phyloP scores from a whole-genome alignment of 1,140 invertebrate genomes.

The Stegodyphus mimosarum region DNA sequence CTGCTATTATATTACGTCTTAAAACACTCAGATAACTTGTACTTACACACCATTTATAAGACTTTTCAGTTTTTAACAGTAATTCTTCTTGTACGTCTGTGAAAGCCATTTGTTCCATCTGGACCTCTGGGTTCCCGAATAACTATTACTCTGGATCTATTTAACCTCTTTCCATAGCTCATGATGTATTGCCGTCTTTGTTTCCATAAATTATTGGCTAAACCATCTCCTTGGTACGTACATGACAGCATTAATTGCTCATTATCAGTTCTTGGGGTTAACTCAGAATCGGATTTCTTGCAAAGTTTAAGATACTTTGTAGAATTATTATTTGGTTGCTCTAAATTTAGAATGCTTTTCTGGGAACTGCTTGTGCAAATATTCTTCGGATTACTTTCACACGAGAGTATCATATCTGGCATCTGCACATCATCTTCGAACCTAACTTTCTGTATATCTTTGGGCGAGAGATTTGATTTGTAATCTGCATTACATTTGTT shows the following conservation, averaged over 20 bases:
- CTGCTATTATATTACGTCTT: too few relatives aligned
- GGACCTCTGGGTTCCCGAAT: slow-evolving; percentile 83
- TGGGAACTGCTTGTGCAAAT: background rate
- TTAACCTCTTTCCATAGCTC: background rate
- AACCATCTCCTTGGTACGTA: background rate
- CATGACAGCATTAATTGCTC: background rate
- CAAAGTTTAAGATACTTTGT: background rate
- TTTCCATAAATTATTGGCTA: background rate
- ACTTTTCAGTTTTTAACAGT: too few relatives aligned
- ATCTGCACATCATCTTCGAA: background rate
- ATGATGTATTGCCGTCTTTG: background rate
- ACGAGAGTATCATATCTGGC: background rate
- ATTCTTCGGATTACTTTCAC: background rate
- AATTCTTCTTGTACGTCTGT: background rate
- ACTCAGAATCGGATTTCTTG: background rate
- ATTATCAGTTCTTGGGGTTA: background rate
- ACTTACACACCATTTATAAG: too few relatives aligned
- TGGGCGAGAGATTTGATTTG: background rate
- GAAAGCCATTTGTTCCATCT: slow-evolving; percentile 85
- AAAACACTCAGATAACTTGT: too few relatives aligned
- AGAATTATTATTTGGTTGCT: background rate
- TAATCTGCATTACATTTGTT: background rate
- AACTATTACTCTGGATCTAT: slow-evolving; percentile 69
- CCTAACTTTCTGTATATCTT: background rate
- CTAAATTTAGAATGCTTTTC: background rate